Evolutionary conservation across 1,140 invertebrate genomes (phyloP), one percentile per base, ranked within the genome.

Genomic region (Dryas iulia): DNA sequence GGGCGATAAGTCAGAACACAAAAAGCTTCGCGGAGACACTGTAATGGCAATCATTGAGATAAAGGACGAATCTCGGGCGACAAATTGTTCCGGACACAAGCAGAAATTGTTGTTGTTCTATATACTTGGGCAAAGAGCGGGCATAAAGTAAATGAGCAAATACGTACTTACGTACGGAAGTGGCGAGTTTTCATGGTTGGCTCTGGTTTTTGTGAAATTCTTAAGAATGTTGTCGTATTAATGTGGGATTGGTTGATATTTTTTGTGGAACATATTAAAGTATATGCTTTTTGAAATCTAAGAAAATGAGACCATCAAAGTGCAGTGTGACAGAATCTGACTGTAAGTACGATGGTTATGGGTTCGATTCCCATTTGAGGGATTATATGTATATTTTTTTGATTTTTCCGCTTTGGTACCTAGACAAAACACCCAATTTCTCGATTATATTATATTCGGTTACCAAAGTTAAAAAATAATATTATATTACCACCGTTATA

Each of bases 51-150:
- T 26, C 53, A 56, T 56, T 56, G 11, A 31, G 47, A 56, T 56
- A 63, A 62, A 54, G 47, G 47, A 33, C 26, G 14, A 63, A 53
- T 56, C 28, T 53, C 18, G 47, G 60, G 14, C 56, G 39, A 62
- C 25, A 62, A 53, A 62, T 62, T 62, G 59, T 11, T 35, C 3
- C 23, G 31, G 11, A 60, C 11, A 39, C 10, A 57, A 10, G 24
- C 25, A 28, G 12, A 30, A 30, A 28, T n/a, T n/a, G n/a, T n/a
- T n/a, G n/a, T n/a, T n/a, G 14, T 8, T 39, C 1, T 39, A 39
- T 39, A 14, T 7, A 47, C 39, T 47, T 47, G 14, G 21, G 39
- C 18, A 10, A 47, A 47, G 18, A 47, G 18, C 18, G 18, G 39
- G 10, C 14, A 10, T 47, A 21, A 47, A 14, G 39, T 47, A 8